Base-by-base conservation (phyloP, 1,140 invertebrate species). In the Megathymus violae region DNA sequence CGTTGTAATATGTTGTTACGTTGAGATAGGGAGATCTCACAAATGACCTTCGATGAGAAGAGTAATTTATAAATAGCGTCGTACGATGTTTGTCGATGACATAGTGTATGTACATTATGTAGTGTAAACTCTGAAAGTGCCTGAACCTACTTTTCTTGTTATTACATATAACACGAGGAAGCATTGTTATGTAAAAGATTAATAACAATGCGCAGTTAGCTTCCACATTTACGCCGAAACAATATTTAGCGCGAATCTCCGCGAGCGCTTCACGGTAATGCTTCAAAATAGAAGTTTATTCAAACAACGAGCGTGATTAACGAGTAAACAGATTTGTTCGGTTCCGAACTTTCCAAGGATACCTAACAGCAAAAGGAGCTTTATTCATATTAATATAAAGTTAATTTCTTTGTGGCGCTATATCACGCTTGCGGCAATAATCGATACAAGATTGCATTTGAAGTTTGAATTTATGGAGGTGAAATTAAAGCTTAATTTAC, bases 221-320 rank as follows among this genome's bases (percentile, higher is more conserved):
- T 78, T 70, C 67, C 70, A 72, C 74, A 74, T 72, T 74, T 87
- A 80, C 75, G 40, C 62, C 65, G 75, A 85, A 87, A 79, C 69
- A 74, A 74, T 76, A 67, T 74, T 89, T 82, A 81, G 74, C 77
- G 78, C 66, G 75, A 86, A 88, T 76, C 74, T 61, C 64, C 65
- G 67, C 64, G 47, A 65, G 58, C 67, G 70, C 70, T 89, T 87
- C 81, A 76, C 73, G 65, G 75, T 82, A 87, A 88, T 70, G 75
- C 76, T 78, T 88, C 80, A 72, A 90, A 90, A 90, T 90, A 90
- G 88, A 90, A 85, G 71, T 82, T 81, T 83, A 79, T 75, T 87
- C 67, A 88, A 90, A 89, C 87, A 89, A 86, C 80, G 85, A 76
- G 71, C 85, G 87, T 88, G 87, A 87, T 90, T 85, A 85, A 90